phyloP scores from a whole-genome alignment of 2,113 vertebrate species.

The Ciconia boyciana region DNA sequence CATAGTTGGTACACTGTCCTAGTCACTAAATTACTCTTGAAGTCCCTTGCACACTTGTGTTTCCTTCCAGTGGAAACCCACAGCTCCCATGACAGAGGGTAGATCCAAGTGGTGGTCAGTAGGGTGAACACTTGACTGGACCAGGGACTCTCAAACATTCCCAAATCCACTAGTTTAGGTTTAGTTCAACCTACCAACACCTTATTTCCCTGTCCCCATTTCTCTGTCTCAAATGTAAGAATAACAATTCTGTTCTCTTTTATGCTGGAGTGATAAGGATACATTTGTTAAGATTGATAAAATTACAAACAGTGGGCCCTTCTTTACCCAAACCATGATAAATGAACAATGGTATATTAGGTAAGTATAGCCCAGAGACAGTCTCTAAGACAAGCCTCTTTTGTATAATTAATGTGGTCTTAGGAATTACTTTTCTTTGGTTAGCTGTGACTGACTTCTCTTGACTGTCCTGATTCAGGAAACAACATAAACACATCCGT shows the following conservation, averaged over 20 bases:
- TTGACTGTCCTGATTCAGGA: not conserved
- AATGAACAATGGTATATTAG: not conserved
- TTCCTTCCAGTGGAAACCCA: not conserved
- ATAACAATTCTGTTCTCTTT: not conserved
- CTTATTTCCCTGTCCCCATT: not conserved
- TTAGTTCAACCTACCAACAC: not conserved
- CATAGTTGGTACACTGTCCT: not conserved
- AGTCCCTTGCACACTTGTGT: not conserved
- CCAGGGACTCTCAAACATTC: not conserved
- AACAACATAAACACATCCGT: not conserved
- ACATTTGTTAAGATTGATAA: not conserved
- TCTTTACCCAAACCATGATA: not conserved
- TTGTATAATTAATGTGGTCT: not conserved
- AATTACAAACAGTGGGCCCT: not conserved
- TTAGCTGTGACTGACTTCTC: not conserved
- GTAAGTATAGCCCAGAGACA: not conserved
- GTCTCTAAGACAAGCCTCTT: not conserved
- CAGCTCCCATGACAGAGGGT: not conserved
- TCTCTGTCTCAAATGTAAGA: not conserved
- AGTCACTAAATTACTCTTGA: not conserved
- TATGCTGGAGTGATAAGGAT: not conserved
- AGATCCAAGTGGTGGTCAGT: not conserved
- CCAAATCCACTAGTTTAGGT: not conserved
- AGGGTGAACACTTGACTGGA: not conserved
- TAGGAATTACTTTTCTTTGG: not conserved